phyloP scores from a whole-genome alignment of 2,888 invertebrate species.

The Pycnomerus fuliginosus region DNA sequence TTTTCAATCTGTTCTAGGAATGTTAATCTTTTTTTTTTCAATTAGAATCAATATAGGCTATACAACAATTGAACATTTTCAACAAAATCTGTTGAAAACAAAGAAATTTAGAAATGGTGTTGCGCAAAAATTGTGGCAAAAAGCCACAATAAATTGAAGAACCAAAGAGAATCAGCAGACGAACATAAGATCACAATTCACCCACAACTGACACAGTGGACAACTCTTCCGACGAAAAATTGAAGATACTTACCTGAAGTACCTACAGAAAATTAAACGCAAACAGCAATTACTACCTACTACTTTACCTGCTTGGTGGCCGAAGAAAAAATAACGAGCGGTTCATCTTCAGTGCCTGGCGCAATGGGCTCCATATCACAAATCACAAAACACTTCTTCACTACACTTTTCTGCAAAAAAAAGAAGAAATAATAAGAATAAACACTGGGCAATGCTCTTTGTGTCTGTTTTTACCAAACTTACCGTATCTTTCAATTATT shows the following conservation, averaged over 20 bases:
- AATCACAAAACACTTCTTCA: conserved; percentile 26
- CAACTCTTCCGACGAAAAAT: neutral
- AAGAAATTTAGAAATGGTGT: conserved; percentile 4
- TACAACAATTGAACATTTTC: conserved; percentile 5
- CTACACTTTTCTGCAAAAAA: conserved; percentile 21
- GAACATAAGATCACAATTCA: too few relatives aligned
- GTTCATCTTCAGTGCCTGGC: conserved; percentile 47
- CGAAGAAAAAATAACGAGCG: conserved; percentile 34
- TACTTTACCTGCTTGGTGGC: conserved; percentile 43
- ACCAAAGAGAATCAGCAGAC: conserved; percentile 8
- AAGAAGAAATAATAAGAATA: conserved; percentile 8
- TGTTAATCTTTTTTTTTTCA: neutral
- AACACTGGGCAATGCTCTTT: neutral
- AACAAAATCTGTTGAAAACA: conserved; percentile 17
- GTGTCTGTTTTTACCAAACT: conserved; percentile 4
- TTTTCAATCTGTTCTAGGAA: too few relatives aligned
- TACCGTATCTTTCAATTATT: conserved; percentile 2
- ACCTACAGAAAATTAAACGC: neutral
- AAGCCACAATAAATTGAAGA: conserved; percentile 30
- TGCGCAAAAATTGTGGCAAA: conserved; percentile 36
- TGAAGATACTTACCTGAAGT: conserved; percentile 15
- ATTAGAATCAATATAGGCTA: too few relatives aligned
- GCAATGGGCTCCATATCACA: conserved; percentile 43
- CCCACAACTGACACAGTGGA: conserved; percentile 5
- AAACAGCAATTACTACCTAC: conserved; percentile 6